Percentiles rank a stretch among this genome's conserved stretches.
These are phyloP conservation scores for Lutjanus campechanus DNA, from an alignment of 2,797 vertebrate genomes.

Conservation along the genomic window DNA sequence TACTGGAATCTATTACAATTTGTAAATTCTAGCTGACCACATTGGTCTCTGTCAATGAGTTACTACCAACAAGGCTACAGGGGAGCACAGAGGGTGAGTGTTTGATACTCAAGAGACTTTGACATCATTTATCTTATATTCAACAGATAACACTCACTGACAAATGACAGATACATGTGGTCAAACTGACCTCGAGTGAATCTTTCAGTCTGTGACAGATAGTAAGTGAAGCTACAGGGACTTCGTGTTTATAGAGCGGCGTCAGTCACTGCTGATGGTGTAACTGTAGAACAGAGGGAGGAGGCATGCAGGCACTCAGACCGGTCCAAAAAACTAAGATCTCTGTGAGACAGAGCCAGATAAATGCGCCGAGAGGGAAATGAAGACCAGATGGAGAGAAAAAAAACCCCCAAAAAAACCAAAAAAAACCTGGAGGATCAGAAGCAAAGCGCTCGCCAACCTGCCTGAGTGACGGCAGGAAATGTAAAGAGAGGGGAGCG, in stretches of 20 bases:
- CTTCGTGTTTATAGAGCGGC: slow-evolving; percentile 51
- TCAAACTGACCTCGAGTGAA: neutral
- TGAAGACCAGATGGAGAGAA: slow-evolving; percentile 71
- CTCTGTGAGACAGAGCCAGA: slow-evolving; percentile 45
- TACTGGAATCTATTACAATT: too few relatives aligned
- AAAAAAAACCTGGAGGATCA: slow-evolving; percentile 22
- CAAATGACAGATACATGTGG: neutral
- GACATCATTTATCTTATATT: neutral
- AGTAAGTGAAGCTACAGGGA: neutral
- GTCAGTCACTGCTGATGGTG: slow-evolving; percentile 47
- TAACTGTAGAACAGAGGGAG: slow-evolving; percentile 54
- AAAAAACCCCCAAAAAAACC: too few relatives aligned
- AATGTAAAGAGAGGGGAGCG: slow-evolving; percentile 39
- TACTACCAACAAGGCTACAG: neutral
- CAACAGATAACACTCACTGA: neutral
- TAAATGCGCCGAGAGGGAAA: slow-evolving; percentile 58
- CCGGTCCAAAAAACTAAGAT: slow-evolving; percentile 11
- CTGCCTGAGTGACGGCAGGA: slow-evolving; percentile 68
- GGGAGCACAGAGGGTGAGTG: neutral
- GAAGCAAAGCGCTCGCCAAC: slow-evolving; percentile 34
- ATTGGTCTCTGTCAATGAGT: neutral
- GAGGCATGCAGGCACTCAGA: slow-evolving; percentile 18
- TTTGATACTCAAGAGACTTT: neutral
- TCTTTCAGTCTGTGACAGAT: neutral
- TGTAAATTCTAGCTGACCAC: neutral